Base-by-base conservation (phyloP, 2,113 vertebrate species). In the Pollimyrus isidori region DNA sequence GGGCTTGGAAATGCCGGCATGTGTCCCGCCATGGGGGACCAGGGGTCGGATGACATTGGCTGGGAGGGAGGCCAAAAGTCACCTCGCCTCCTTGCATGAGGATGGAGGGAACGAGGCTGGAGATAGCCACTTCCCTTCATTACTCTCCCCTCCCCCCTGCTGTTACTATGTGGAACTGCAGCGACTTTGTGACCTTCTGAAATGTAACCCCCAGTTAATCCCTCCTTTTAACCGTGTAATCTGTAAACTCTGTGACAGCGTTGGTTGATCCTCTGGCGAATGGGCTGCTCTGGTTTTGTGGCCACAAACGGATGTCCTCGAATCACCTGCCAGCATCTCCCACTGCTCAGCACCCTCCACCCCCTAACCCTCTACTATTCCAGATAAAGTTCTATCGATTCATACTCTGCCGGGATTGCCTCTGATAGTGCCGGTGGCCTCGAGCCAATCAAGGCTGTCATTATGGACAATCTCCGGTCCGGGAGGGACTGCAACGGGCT, bases 121-220 rank as follows among this genome's bases (percentile, higher is more conserved):
- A 13, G 49, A 53, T 39, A 13, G 85, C 50, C 3, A 26, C 48
- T 35, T 23, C 69, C 73, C 30, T 50, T 52, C 6, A 48, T 49
- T 1, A 52, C n/a, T 35, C 21, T 4, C 48, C 52, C 50, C 30
- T 30, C 39, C 53, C 3, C 58, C 58, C 45, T 3, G 39, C 82
- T 84, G 82, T 39, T 45, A 84, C 39, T 84, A 13, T 10, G 30
- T 4, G 52, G 76, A 76, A 88, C 10, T 53, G 76, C 21, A 13
- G 52, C 17, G 39, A 89, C 76, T 48, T 58, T 17, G 15, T 46
- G 88, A 89, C 80, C 88, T 85, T 89, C 88, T 85, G 39, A 89
- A n/a, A 58, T 23, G 52, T 85, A 53, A 80, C 88, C 48, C 48
- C 10, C 50, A 5, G 6, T 52, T 88, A 88, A 88, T 89, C 76